Evolutionary conservation across 2,888 invertebrate genomes (phyloP).

Genomic region (Tenthredo distinguenda): DNA sequence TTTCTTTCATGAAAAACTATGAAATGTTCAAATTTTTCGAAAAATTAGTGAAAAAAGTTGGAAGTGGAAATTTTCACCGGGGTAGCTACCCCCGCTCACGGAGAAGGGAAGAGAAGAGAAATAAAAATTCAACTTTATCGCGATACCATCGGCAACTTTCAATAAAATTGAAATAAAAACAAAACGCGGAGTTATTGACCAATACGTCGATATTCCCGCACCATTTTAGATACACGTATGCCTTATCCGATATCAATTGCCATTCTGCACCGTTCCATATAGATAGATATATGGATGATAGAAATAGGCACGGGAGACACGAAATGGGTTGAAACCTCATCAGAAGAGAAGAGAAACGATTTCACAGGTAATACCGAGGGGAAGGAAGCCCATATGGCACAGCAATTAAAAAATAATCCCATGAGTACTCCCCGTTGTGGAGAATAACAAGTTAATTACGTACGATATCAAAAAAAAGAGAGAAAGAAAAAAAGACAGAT

Average conservation of each 20-base stretch:
- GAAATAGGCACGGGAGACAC: not conserved
- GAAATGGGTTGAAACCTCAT: slow-evolving; percentile 9
- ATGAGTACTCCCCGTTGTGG: not conserved
- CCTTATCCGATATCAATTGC: not conserved
- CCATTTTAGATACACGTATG: not conserved
- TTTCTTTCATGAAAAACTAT: too few relatives aligned
- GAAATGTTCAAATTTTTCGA: too few relatives aligned
- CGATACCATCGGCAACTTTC: not conserved
- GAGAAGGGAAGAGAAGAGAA: not conserved
- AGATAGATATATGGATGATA: not conserved
- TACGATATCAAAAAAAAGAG: not conserved
- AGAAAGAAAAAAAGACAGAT: not conserved
- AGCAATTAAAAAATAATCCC: not conserved
- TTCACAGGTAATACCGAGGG: not conserved
- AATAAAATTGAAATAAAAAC: not conserved
- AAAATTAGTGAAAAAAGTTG: too few relatives aligned
- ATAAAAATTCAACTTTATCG: not conserved
- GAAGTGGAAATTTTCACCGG: too few relatives aligned
- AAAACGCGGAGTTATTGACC: not conserved
- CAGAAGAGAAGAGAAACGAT: not conserved
- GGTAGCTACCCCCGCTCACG: too few relatives aligned
- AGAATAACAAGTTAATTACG: not conserved
- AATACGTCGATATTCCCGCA: slow-evolving; percentile 24
- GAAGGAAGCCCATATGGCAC: not conserved
- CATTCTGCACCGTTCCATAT: not conserved